Evolutionary conservation across 2,113 vertebrate species (phyloP), one percentile per base, ranked within the genome.

Genomic region (Aptenodytes patagonicus): DNA sequence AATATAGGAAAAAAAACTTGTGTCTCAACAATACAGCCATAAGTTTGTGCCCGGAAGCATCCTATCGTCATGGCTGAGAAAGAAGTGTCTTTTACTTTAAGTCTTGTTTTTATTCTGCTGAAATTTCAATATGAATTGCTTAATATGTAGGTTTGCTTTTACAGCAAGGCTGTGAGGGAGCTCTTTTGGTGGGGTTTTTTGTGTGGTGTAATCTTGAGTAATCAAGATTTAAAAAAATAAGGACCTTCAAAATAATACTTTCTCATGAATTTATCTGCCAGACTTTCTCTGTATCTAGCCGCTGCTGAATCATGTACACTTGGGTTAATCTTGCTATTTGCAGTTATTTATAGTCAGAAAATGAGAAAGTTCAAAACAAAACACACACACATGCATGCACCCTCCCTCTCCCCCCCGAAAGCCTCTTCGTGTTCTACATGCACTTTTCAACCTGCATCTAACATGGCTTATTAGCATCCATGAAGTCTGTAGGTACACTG

Each of bases 401-500:
- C 3, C 31, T 34, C 54, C 17, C 17, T 25, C 12, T 5, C 14
- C 2, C 3, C 15, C 11, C 20, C 1, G 1, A 49, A 60, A 47
- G 21, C 62, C 32, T 77, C 24, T 9, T 11, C 1, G 1, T 47
- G 58, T 36, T 77, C 22, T 57, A 3, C 1, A 7, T 54, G 69
- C 25, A 3, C 49, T 62, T 70, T 38, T 26, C 51, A 87, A 60
- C 61, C 49, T 85, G 25, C 57, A 42, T 42, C 51, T 54, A 4
- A 34, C 3, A 0, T 38, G n/a, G 6, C 31, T 58, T 84, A 13
- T 49, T 24, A 16, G 73, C 10, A 20, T 66, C 26, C 47, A 0
- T 34, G 19, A 24, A 32, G 34, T 75, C 66, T 12, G 3, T 5
- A 18, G 49, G 22, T 54, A 11, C 4, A 2, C n/a, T 2, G 0